Evolutionary conservation across 2,113 vertebrate genomes (phyloP).

Genomic region (Larimichthys crocea): DNA sequence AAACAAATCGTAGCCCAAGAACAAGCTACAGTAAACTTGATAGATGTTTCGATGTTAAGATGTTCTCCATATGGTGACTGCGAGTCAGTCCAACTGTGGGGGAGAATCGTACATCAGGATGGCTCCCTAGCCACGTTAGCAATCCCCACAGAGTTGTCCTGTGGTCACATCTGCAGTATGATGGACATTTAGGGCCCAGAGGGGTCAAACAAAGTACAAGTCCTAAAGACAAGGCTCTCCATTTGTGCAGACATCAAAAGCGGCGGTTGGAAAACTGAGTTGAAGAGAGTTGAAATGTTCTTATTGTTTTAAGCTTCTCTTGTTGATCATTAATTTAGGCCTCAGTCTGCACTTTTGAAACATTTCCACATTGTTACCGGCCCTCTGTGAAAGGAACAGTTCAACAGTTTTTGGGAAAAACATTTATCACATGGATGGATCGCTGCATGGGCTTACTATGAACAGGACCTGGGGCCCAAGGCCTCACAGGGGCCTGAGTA

Average conservation of each 20-base stretch:
- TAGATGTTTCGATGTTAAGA: slow-evolving; percentile 53
- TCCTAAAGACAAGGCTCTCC: not conserved
- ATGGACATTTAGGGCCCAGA: slow-evolving; percentile 19
- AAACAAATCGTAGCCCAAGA: slow-evolving; percentile 31
- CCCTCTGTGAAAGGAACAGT: not conserved
- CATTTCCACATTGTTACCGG: not conserved
- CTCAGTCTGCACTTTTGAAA: not conserved
- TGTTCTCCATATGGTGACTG: slow-evolving; percentile 61
- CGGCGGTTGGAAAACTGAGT: not conserved
- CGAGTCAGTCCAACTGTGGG: slow-evolving; percentile 22
- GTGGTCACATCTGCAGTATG: slow-evolving; percentile 41
- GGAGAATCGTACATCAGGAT: slow-evolving; percentile 38
- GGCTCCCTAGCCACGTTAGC: slow-evolving; percentile 19
- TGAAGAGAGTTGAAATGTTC: too few species aligned
- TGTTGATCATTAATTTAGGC: slow-evolving; percentile 10
- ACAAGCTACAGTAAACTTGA: slow-evolving; percentile 33
- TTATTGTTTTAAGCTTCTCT: slow-evolving; percentile 1
- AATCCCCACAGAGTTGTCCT: slow-evolving; percentile 20
- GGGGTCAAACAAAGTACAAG: slow-evolving; percentile 40
- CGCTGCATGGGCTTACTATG: not conserved
- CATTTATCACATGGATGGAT: not conserved
- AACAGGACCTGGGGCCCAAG: too few species aligned
- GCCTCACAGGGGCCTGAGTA: not conserved
- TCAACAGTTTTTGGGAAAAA: not conserved
- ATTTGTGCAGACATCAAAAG: slow-evolving; percentile 16